These are phyloP conservation scores for Eilema depressum DNA, from an alignment of 2,888 invertebrate species.

Conservation along the genomic window DNA sequence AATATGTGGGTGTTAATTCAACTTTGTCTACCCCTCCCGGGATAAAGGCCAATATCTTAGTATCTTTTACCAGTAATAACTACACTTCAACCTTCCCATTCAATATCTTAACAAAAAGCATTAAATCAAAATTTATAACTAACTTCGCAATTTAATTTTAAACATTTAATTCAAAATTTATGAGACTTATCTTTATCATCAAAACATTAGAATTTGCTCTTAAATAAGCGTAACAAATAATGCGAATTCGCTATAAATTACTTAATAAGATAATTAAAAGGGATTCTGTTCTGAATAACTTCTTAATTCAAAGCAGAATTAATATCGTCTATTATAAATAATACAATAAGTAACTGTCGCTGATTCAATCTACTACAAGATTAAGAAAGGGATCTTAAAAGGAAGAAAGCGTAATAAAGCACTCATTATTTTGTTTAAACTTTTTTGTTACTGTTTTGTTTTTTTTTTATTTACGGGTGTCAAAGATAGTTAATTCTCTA, in stretches of 20 bases:
- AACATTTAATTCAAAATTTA: conserved; percentile 29
- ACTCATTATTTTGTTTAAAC: neutral
- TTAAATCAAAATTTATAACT: conserved; percentile 17
- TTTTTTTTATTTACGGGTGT: too few relatives aligned
- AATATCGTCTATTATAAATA: conserved; percentile 30
- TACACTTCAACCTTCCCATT: neutral
- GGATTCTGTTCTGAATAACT: conserved; percentile 23
- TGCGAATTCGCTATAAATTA: conserved; percentile 41
- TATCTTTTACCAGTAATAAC: too few relatives aligned
- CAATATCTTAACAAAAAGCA: neutral
- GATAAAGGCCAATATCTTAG: too few relatives aligned
- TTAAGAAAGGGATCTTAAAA: neutral
- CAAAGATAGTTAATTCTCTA: too few relatives aligned
- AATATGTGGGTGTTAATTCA: too few relatives aligned
- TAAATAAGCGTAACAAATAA: conserved; percentile 44
- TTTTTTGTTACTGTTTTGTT: neutral
- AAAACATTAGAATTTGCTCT: conserved; percentile 27
- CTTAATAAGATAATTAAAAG: conserved; percentile 42
- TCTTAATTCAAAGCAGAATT: conserved; percentile 30
- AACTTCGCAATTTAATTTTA: conserved; percentile 18
- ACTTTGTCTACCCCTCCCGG: too few relatives aligned
- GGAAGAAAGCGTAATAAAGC: neutral
- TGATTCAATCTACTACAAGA: conserved; percentile 12
- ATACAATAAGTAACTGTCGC: conserved; percentile 16
- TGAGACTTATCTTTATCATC: conserved; percentile 28